Evolutionary conservation across 1,140 invertebrate genomes (phyloP), one percentile per base, ranked within the genome.

Genomic region (Aphidius gifuensis): DNA sequence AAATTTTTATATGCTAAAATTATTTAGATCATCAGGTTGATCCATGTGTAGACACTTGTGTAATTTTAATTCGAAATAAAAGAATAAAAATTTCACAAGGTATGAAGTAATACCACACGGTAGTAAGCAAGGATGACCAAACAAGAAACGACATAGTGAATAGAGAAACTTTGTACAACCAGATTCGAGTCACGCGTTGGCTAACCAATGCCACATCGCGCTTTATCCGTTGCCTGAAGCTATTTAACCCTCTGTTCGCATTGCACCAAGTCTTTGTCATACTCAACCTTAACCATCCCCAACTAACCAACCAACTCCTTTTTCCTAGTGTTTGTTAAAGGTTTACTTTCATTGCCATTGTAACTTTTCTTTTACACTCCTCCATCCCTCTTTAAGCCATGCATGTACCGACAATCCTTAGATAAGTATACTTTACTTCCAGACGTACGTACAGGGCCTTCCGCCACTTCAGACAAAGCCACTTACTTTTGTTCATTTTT

Each of bases 101-200:
- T 32, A 32, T 32, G 23, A 32, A 32, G 23, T 32, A 16, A 16
- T 16, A 32, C 23, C 5, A 21, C 6, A 16, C 1, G 16, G 49
- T 48, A 23, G 51, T n/a, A 42, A 46, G 51, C 11, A 42, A 46
- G 32, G 21, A 40, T 61, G 42, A 49, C 49, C 55, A 49, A 61
- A 61, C 59, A 61, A 61, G 51, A 50, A 46, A 43, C 62, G 62
- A 64, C 62, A 60, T 64, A 60, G 57, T 60, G 50, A 60, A 64
- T 57, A 60, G 62, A 60, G 62, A 64, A 64, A 59, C 57, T 64
- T 57, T 7, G 16, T 46, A 43, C 53, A 23, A 49, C 21, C 44
- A 64, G 50, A 64, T 64, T 64, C 62, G 45, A 59, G 58, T 64
- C 62, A 64, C 62, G 62, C 45, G 62, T 51, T 51, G 43, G 32